Conservation (phyloP, 1,140 invertebrate species). For the Brachionus koreanus region DNA sequence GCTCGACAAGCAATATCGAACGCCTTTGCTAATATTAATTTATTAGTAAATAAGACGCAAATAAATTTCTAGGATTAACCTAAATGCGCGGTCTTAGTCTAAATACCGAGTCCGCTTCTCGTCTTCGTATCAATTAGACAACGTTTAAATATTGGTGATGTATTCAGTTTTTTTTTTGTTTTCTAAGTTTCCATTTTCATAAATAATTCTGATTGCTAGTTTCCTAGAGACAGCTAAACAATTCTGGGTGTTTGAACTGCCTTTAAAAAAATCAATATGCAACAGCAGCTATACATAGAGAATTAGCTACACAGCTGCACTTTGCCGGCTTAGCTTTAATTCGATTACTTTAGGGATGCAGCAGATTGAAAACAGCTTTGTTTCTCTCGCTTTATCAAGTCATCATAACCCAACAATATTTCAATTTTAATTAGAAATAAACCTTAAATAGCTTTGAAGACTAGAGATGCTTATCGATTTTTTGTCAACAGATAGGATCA, state of each 20-base stretch:
- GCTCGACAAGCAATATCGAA: not conserved
- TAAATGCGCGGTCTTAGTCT: not conserved
- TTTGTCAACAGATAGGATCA: not conserved
- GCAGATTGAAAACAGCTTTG: too few relatives aligned
- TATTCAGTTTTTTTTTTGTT: too few relatives aligned
- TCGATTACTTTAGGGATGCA: too few relatives aligned
- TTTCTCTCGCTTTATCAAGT: not conserved
- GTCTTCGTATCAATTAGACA: constrained; percentile 15
- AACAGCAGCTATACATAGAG: too few relatives aligned
- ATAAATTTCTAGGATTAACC: constrained; percentile 26
- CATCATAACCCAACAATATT: not conserved
- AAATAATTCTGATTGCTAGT: not conserved
- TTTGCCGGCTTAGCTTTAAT: not conserved
- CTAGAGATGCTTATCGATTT: not conserved
- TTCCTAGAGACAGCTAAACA: constrained; percentile 5
- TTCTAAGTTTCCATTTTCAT: not conserved
- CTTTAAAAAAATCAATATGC: not conserved
- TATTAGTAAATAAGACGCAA: constrained; percentile 28
- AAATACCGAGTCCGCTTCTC: constrained; percentile 26
- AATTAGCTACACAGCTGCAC: too few relatives aligned
- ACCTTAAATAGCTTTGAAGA: too few relatives aligned
- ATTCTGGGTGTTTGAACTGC: not conserved
- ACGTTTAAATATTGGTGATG: not conserved
- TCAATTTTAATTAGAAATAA: not conserved
- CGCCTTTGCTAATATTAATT: constrained; percentile 30